Base-by-base conservation (phyloP, 2,888 invertebrate genomes). In the Eupeodes luniger region DNA sequence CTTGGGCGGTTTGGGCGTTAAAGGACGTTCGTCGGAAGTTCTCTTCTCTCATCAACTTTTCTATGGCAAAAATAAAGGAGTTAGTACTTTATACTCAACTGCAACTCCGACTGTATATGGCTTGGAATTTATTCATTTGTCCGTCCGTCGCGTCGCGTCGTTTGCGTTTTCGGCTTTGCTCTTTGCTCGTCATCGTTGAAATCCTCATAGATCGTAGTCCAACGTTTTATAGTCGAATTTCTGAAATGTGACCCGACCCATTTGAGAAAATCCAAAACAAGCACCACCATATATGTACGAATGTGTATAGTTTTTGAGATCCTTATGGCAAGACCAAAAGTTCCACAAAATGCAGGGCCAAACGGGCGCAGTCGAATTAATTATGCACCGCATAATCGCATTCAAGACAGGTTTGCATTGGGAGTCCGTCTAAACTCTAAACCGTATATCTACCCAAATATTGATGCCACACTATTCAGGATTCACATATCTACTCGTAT, bases 51-150 rank as follows among this genome's bases (percentile, higher is more conserved):
- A 81, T 85, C 89, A 81, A 81, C 64, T 74, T 53, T 14, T 59
- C 53, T 49, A 19, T 19, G 27, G 5, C 40, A 57, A 47, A 64
- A 64, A 66, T 19, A 66, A 36, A 16, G 36, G 19, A 55, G 6
- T 34, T 5, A 53, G n/a, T 55, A 16, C 19, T 40, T 55, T 55
- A 11, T 11, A 51, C 66, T 47, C 34, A 76, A 12, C 55, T 72
- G 0, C 27, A 2, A 27, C 74, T 57, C n/a, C n/a, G 47, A 53
- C 49, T 80, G 62, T 51, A 11, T 47, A 47, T 47, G 67, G 16
- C 69, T 84, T 57, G 47, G 74, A 88, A 85, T 78, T 88, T 81
- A 84, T 88, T 81, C 84, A 88, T 88, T 72, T 61, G 76, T 70
- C 19, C 86, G 14, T 64, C 53, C 5, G 51, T 14, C 12, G 40